Percentiles rank a stretch among this genome's conserved stretches.
phyloP scores from a whole-genome alignment of 2,113 vertebrate species.

The Pica pica region DNA sequence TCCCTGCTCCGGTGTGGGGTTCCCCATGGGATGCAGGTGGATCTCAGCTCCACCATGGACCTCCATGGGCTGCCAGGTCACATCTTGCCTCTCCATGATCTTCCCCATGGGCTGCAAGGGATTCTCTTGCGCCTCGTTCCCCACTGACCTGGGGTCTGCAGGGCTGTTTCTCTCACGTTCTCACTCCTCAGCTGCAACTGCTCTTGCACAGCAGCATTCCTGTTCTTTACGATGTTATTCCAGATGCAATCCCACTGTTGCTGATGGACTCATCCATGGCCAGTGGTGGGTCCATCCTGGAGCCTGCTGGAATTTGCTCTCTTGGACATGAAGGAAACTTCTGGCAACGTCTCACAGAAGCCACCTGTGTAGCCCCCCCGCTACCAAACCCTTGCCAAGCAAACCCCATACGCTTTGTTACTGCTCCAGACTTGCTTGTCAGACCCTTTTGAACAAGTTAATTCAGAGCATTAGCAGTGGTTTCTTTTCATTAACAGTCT shows the following conservation, averaged over 20 bases:
- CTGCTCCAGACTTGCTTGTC: conserved; percentile 39
- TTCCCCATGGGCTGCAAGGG: background rate
- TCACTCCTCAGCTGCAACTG: background rate
- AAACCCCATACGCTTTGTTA: background rate
- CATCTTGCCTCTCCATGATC: background rate
- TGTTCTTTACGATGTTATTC: background rate
- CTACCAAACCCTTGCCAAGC: background rate
- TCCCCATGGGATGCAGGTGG: background rate
- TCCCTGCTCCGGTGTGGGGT: background rate
- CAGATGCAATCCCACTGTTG: background rate
- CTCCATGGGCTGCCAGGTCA: background rate
- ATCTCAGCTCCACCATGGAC: background rate
- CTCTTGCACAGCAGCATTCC: background rate
- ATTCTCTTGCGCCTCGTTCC: background rate
- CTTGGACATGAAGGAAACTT: background rate
- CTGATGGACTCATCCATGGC: background rate
- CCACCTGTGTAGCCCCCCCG: rapidly evolving
- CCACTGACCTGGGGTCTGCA: background rate
- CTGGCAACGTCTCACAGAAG: background rate
- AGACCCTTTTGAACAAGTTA: conserved; percentile 27
- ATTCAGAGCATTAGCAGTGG: conserved; percentile 24
- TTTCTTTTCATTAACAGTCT: conserved; percentile 43
- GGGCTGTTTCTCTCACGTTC: background rate
- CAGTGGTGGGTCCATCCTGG: background rate
- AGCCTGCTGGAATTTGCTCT: background rate